Evolutionary conservation across 1,140 invertebrate genomes (phyloP), one percentile per base, ranked within the genome.

Genomic region (Macrobrachium rosenbergii): DNA sequence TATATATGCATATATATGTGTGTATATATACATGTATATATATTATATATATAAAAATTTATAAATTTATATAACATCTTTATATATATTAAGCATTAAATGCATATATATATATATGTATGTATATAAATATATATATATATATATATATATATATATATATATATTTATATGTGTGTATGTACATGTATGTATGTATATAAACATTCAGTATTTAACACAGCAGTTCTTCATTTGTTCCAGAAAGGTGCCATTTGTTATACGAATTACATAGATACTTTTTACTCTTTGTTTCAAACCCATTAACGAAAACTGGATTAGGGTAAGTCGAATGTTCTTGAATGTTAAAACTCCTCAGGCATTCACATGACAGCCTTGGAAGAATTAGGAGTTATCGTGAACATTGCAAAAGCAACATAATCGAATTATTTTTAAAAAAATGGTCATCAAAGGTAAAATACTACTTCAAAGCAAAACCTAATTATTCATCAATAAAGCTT

Each of bases 31-130:
- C 7, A 67, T 67, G 23, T 67, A 67, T 67, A 12, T 67, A 67
- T 67, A 67, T 67, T 5, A 52, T 52, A 52, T 52, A 52, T 52
- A 52, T 8, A 8, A 0, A 52, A 6, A 52, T 52, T 6, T 52
- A 52, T 52, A 52, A 6, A 52, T 52, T 6, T 52, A 52, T 52
- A 52, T 52, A 52, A 5, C 10, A 14, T 67, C 5, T 67, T 5
- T 67, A 67, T 67, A 67, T 67, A 67, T 67, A 67, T 67, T n/a
- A n/a, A n/a, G n/a, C n/a, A n/a, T n/a, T n/a, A 67, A 6, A 67
- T n/a, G 12, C 6, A 67, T 67, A 67, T 67, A 67, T 67, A 67
- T n/a, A 67, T 67, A 67, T 67, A 67, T 67, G 14, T 67, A 67
- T 67, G 14, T 67, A 67, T 67, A 67, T 67, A 67, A 6, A 67